Evolutionary conservation across 2,113 vertebrate genomes (phyloP).

Genomic region (Myrmecobius fasciatus): DNA sequence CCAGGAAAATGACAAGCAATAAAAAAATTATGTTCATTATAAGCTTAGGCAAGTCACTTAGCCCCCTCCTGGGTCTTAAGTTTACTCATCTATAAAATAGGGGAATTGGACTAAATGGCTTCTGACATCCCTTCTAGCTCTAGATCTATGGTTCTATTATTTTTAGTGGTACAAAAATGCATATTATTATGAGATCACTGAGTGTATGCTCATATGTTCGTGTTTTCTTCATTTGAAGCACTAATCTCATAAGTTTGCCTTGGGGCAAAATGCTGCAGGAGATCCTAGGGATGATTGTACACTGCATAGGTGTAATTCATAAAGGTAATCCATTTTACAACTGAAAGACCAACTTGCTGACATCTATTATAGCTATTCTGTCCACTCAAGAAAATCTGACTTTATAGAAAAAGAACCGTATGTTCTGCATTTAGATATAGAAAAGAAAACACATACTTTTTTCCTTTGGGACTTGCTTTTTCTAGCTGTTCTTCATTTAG

Average conservation of each 20-base stretch:
- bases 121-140: neutral
- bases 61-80: neutral
- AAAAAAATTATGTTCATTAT: neutral
- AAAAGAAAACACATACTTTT: neutral
- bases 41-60: neutral
- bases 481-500: neutral
- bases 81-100: conserved; percentile 9
- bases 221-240: neutral
- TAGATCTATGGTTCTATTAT: neutral
- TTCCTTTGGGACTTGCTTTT: neutral
- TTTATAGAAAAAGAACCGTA: neutral
- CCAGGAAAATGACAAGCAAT: neutral
- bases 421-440: conserved; percentile 8
- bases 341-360: neutral
- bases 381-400: neutral
- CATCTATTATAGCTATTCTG: neutral
- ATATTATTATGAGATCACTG: neutral
- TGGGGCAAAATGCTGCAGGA: neutral
- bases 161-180: conserved; percentile 1
- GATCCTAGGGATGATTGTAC: neutral
- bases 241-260: no score
- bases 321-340: neutral
- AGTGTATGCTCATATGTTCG: neutral
- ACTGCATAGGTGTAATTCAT: neutral
- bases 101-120: neutral